These are phyloP conservation scores for Raja brachyura DNA, from an alignment of 2,113 vertebrate species.

Conservation along the genomic window DNA sequence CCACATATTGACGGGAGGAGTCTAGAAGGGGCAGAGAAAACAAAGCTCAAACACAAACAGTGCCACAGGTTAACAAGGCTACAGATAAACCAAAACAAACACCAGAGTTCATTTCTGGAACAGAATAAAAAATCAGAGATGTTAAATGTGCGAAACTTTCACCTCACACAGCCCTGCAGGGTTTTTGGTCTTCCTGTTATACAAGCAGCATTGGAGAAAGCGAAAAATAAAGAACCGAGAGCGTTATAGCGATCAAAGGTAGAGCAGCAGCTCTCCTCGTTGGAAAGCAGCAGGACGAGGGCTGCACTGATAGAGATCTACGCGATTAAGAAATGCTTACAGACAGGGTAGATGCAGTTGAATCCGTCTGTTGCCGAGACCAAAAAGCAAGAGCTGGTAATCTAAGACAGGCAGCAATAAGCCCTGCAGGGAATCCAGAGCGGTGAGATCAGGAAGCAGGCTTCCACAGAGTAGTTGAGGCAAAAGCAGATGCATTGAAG, in stretches of 20 bases:
- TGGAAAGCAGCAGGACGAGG: not conserved
- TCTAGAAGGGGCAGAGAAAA: not conserved
- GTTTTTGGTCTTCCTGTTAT: not conserved
- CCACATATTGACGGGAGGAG: not conserved
- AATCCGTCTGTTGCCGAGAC: not conserved
- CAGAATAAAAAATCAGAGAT: not conserved
- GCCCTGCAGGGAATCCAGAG: not conserved
- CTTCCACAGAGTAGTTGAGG: not conserved
- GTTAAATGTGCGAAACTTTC: not conserved
- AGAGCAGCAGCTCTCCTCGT: not conserved
- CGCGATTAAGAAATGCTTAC: not conserved
- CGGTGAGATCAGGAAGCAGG: not conserved
- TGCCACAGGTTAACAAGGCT: constrained; percentile 3
- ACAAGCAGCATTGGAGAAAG: not conserved
- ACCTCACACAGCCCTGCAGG: not conserved
- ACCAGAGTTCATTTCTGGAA: not conserved
- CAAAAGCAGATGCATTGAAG: not conserved
- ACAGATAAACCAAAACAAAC: constrained; percentile 7
- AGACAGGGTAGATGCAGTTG: not conserved
- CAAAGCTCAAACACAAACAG: not conserved
- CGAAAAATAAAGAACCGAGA: not conserved
- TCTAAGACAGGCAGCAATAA: not conserved
- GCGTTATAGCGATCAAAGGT: not conserved
- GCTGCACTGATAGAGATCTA: not conserved
- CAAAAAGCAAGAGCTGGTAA: not conserved